phyloP scores from a whole-genome alignment of 2,113 vertebrate genomes.

The Neofelis nebulosa region DNA sequence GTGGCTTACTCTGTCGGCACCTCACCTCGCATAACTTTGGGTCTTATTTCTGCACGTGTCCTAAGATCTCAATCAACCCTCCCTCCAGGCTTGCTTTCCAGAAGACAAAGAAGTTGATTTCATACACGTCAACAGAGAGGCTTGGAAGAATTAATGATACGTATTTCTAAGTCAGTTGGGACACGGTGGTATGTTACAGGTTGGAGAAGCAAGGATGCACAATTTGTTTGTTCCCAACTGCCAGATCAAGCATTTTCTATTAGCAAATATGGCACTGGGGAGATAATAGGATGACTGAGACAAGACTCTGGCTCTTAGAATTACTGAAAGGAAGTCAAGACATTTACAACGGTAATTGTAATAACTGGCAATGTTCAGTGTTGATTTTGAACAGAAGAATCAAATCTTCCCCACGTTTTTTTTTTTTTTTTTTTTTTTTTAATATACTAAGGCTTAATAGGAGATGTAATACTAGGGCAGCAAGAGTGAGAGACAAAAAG shows the following conservation, averaged over 20 bases:
- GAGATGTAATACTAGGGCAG: neutral
- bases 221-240: neutral
- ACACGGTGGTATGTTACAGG: neutral
- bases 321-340: neutral
- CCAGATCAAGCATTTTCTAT: neutral
- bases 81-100: neutral
- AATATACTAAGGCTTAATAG: neutral
- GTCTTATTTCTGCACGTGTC: constrained; percentile 36
- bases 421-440: neutral
- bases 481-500: neutral
- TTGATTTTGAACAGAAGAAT: constrained; percentile 14
- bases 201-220: neutral
- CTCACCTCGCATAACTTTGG: neutral
- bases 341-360: neutral
- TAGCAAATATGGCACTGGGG: neutral
- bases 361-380: neutral
- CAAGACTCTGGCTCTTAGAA: neutral
- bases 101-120: neutral
- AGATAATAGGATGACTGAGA: neutral
- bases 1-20: neutral
- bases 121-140: neutral
- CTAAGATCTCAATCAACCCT: neutral
- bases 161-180: neutral
- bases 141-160: neutral
- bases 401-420: fast-evolving